Base-by-base conservation (phyloP, 1,140 invertebrate genomes). In the Halesus radiatus region DNA sequence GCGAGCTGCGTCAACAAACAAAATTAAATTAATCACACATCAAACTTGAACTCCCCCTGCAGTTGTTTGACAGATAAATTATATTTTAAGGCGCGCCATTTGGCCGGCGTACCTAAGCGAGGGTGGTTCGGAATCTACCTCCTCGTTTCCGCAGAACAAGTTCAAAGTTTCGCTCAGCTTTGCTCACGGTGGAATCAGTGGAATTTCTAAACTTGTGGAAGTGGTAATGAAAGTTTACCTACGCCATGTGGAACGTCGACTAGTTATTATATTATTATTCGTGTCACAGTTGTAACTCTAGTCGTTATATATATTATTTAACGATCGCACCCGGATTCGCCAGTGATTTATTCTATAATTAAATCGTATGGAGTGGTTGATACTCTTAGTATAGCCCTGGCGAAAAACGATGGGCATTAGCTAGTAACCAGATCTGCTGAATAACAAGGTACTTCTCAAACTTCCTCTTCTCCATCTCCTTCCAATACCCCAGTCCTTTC, bases 11-110 rank as follows among this genome's bases (percentile, higher is more conserved):
- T 60, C 15, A 23, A 3, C n/a, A 13, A 60, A 60, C 18, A 23
- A 60, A 60, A 60, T 60, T 60, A 60, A 60, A 60, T 60, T 60
- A 22, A 60, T 60, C 56, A 60, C 56, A 60, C 56, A 60, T 60
- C 56, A 60, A 23, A 60, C 56, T 60, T 60, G 18, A 60, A 22
- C 56, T 18, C 10, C 56, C n/a, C 56, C 23, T 3, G 18, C 18
- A 23, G 56, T 60, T 23, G 56, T 60, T 60, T 4, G 56, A 60
- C 23, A 60, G 23, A 60, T 60, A 22, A 60, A 60, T 60, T 60
- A 60, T 20, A 60, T 60, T 60, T 60, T 23, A 60, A 60, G 56
- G 23, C 56, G 56, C 23, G 23, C 18, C 56, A 20, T 13, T 60
- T 18, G 56, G 56, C 56, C 23, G 23, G 23, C 23, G 56, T 60